Evolutionary conservation across 2,797 vertebrate genomes (phyloP).

Genomic region (Pangasius macronema): DNA sequence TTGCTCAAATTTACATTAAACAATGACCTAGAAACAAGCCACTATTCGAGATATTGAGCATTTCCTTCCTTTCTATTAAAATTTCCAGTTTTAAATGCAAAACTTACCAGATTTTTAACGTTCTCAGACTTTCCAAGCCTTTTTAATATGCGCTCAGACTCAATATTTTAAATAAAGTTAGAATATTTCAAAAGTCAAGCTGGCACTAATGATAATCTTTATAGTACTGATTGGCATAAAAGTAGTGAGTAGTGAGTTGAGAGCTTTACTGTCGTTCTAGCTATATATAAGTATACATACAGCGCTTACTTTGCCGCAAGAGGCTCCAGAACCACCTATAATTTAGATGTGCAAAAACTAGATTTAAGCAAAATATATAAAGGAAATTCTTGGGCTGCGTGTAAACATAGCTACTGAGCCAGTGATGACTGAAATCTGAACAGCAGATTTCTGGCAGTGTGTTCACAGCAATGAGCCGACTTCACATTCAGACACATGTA

Average conservation of each 20-base stretch:
- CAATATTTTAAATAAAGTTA: no score
- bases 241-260: no score
- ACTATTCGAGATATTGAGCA: background rate
- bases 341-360: no score
- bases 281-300: background rate
- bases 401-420: conserved; percentile 6
- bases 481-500: conserved; percentile 44
- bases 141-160: no score
- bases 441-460: conserved; percentile 72
- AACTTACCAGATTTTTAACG: background rate
- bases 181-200: background rate
- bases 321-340: no score
- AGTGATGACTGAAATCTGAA: conserved; percentile 48
- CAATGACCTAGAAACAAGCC: no score
- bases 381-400: background rate
- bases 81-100: background rate
- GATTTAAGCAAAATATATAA: no score
- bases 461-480: conserved; percentile 58
- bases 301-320: no score
- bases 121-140: background rate
- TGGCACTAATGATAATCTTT: background rate
- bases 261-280: background rate
- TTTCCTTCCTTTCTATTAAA: no score
- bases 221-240: background rate
- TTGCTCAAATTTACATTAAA: background rate